Evolutionary conservation across 37 sponge, comb jelly and placozoan species (phyloP), one percentile per base, ranked within the genome.

Genomic region (Cladorhizidae sp.): DNA sequence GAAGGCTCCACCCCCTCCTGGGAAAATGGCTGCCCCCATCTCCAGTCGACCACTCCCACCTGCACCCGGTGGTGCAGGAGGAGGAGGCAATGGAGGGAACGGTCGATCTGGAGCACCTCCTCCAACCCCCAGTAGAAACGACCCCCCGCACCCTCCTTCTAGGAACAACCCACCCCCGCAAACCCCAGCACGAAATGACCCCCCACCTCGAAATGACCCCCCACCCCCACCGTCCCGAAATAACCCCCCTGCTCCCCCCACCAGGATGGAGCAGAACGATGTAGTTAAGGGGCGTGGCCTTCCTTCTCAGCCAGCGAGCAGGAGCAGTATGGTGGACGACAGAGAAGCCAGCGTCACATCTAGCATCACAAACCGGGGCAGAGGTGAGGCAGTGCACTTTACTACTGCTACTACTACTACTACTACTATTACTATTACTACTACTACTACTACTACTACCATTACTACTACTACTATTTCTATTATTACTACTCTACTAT

Each of bases 61-160:
- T 41, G 69, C 83, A 15, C 80, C 80, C 33, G 41, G 35, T n/a
- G 38, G n/a, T 40, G n/a, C n/a, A n/a, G 37, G 72, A 12, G 72
- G 72, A 20, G 50, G 49, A 1, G 14, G 40, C 14, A 18, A n/a
- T 39, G n/a, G 72, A 39, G 64, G 67, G 33, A 36, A 39, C n/a
- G 29, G 50, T 52, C 56, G 54, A 25, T 2, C 41, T 29, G 69
- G 69, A 37, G 26, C 29, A n/a, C 62, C 68, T 67, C 38, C 68
- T 9, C 38, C 68, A 5, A 3, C 68, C 68, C 33, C 26, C 26
- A 31, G 33, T 17, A 33, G 67, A 17, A 28, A 14, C 5, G 17
- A 28, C 32, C 67, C 11, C 7, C 32, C 67, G 2, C 2, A 61
- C 62, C 49, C 49, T 5, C 49, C 26, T 18, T 65, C 67, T 5